phyloP scores from a whole-genome alignment of 2,888 invertebrate genomes.

The Xanthia togata region DNA sequence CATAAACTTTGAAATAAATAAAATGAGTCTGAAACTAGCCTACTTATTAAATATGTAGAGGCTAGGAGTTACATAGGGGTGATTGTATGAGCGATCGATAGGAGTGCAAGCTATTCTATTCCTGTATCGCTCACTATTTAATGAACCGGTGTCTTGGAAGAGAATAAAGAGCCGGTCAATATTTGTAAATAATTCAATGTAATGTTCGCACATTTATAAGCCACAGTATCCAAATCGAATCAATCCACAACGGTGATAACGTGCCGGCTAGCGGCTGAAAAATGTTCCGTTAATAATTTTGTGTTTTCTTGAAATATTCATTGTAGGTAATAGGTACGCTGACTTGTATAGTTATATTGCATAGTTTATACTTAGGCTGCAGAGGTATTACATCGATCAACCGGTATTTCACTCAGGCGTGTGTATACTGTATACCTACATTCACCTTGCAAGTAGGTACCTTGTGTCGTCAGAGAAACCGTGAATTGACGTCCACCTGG shows the following conservation, averaged over 20 bases:
- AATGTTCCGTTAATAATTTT: slow-evolving; percentile 1
- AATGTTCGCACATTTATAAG: slow-evolving; percentile 14
- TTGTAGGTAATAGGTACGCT: background rate
- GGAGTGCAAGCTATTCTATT: slow-evolving; percentile 30
- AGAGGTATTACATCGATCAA: background rate
- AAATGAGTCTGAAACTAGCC: slow-evolving; percentile 1
- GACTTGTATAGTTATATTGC: background rate
- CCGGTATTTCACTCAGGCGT: slow-evolving; percentile 3
- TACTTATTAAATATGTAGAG: background rate
- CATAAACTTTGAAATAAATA: background rate
- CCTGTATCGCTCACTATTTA: slow-evolving; percentile 11
- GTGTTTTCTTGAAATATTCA: background rate
- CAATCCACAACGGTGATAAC: slow-evolving; percentile 45
- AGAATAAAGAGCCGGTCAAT: slow-evolving; percentile 22
- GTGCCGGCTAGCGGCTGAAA: background rate
- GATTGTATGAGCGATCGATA: slow-evolving; percentile 18
- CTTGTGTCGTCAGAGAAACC: slow-evolving; percentile 23
- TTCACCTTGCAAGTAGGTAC: slow-evolving; percentile 10
- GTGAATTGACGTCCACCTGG: slow-evolving; percentile 43
- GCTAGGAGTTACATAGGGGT: slow-evolving; percentile 15
- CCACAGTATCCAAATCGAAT: slow-evolving; percentile 25
- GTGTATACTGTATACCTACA: background rate
- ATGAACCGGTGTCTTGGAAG: slow-evolving; percentile 29
- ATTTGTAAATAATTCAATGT: slow-evolving; percentile 33
- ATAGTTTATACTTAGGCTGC: background rate